Evolutionary conservation across 2,888 invertebrate genomes (phyloP), one percentile per base, ranked within the genome.

Genomic region (Acrobasis suavella): DNA sequence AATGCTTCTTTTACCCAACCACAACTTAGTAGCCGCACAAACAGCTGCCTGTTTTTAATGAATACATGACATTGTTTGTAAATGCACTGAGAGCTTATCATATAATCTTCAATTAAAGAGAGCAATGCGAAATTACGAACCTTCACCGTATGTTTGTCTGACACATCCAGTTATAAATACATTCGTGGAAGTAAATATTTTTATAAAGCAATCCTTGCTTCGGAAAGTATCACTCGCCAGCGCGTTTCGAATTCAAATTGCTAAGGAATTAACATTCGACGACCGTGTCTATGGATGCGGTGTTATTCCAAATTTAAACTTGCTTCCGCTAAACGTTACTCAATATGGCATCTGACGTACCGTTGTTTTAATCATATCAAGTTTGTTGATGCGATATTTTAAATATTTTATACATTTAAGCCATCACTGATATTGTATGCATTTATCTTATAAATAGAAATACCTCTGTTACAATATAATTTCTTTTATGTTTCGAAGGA

Each of bases 251-350:
- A 66, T 62, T 60, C 61, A 63, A 66, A 60, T 62, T 65, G 59
- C 54, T 55, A 67, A 58, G 62, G 59, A 65, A 80, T 85, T 83
- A 82, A 75, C 81, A 85, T 84, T 83, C 83, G 70, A 69, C 68
- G 66, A 74, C 75, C 77, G 81, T 78, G 71, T 74, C 72, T 72
- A 66, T 74, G 73, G 76, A 75, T 75, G 72, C 75, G 75, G 79
- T 78, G 80, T 74, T 80, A 79, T 81, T 81, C 83, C 84, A 82
- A 84, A 86, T 80, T 83, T 82, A 82, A 81, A 74, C 69, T 60
- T 67, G 75, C 83, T 82, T 85, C 86, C 85, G 83, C 69, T 46
- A 72, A 69, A 64, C 69, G 75, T 77, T 80, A 71, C 76, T 72
- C 73, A 77, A 78, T 74, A 78, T 75, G 77, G 76, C 67, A 61